Evolutionary conservation across 2,797 vertebrate species (phyloP).

Genomic region (Lateolabrax maculatus): DNA sequence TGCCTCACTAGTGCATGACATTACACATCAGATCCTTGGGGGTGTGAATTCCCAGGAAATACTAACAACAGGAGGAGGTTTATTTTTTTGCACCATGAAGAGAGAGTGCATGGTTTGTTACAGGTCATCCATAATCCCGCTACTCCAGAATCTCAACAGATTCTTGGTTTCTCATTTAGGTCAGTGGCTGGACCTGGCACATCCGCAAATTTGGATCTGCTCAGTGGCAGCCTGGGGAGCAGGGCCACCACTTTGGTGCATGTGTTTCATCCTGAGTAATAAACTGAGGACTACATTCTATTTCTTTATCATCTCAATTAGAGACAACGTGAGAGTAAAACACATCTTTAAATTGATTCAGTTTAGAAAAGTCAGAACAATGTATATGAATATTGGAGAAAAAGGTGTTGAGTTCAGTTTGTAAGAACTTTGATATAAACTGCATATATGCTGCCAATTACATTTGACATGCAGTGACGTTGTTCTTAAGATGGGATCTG

Average conservation of each 20-base stretch:
- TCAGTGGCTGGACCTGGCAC: constrained; percentile 10
- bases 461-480: background rate
- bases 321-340: background rate
- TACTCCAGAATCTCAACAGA: constrained; percentile 25
- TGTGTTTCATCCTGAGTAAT: background rate
- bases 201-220: constrained; percentile 60
- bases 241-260: background rate
- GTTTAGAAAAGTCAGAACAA: background rate
- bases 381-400: background rate
- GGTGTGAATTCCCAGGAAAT: constrained; percentile 34
- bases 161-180: constrained; percentile 19
- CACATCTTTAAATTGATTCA: background rate
- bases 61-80: constrained; percentile 5
- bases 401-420: background rate
- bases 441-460: background rate
- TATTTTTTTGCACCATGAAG: constrained; percentile 13
- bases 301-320: background rate
- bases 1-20: constrained; percentile 5
- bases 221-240: constrained; percentile 23
- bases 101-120: constrained; percentile 24
- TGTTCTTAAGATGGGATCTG: background rate
- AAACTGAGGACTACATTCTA: constrained; percentile 1
- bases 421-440: background rate
- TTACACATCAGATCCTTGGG: background rate
- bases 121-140: constrained; percentile 43